phyloP scores from a whole-genome alignment of 2,113 vertebrate genomes.

The Antechinus flavipes region DNA sequence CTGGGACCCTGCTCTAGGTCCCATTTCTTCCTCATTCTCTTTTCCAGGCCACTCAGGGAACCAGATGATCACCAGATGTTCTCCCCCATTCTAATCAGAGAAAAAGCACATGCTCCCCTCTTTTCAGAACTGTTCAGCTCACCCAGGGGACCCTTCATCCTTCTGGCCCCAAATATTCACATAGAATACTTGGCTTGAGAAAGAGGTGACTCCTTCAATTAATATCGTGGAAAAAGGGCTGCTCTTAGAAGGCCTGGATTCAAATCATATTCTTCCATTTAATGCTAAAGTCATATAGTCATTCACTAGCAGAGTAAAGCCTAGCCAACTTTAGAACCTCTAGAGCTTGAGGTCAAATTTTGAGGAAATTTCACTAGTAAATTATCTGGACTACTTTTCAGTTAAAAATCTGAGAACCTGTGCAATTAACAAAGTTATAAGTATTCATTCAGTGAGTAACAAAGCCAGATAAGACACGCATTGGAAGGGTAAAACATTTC shows the following conservation, averaged over 20 bases:
- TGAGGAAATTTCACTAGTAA: not conserved
- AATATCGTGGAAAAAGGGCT: not conserved
- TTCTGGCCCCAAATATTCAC: not conserved
- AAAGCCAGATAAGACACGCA: not conserved
- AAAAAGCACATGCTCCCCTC: not conserved
- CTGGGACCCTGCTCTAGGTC: not conserved
- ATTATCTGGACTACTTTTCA: not conserved
- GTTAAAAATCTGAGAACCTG: not conserved
- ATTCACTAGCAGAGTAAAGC: not conserved
- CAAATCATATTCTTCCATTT: not conserved
- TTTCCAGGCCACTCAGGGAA: not conserved
- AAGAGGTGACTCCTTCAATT: not conserved
- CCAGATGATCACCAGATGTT: not conserved
- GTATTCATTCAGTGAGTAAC: not conserved
- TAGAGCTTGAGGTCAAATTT: not conserved
- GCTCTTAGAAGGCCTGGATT: not conserved
- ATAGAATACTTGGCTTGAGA: not conserved
- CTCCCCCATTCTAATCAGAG: not conserved
- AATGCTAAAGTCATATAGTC: not conserved
- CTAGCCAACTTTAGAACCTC: not conserved
- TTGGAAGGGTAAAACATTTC: not conserved
- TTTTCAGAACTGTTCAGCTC: not conserved
- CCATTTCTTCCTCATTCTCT: not conserved
- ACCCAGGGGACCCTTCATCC: not conserved
- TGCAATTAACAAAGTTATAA: not conserved